Percentiles rank a stretch among this genome's conserved stretches.
Evolutionary conservation across 2,888 invertebrate species (phyloP).

Genomic region (Boloria euphrosyne): DNA sequence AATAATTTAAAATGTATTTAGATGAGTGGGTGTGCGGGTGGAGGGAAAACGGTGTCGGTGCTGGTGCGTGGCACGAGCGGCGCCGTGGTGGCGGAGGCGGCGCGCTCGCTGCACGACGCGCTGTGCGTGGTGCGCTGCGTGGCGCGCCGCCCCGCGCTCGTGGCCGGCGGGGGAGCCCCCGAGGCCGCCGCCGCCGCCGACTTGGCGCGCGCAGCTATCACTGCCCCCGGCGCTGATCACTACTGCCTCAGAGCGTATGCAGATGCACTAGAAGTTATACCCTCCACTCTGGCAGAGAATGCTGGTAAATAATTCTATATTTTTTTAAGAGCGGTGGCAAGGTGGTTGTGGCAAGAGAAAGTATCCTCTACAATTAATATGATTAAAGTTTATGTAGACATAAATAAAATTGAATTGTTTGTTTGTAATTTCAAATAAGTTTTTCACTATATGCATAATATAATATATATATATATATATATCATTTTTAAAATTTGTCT

Average conservation of each 20-base stretch:
- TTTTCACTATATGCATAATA: too few species aligned
- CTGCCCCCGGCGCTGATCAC: conserved; percentile 94
- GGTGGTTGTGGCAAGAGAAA: too few species aligned
- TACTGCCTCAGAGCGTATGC: conserved; percentile 98
- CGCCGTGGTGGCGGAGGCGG: conserved; percentile 94
- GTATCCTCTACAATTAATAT: too few species aligned
- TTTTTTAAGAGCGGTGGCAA: too few species aligned
- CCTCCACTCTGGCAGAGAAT: conserved; percentile 77
- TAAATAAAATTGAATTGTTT: too few species aligned
- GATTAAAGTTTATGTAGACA: too few species aligned
- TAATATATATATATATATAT: too few species aligned
- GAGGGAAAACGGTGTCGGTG: conserved; percentile 95
- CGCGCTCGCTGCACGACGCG: conserved; percentile 95
- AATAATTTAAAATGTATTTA: conserved; percentile 49
- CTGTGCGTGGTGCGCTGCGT: conserved; percentile 96
- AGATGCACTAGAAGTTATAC: conserved; percentile 92
- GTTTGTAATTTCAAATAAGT: too few species aligned
- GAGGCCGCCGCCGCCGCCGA: conserved; percentile 96
- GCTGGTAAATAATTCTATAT: conserved; percentile 55
- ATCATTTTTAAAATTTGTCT: too few species aligned
- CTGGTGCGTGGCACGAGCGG: conserved; percentile 93
- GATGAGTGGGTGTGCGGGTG: conserved; percentile 93
- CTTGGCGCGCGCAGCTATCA: conserved; percentile 90
- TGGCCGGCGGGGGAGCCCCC: conserved; percentile 98
- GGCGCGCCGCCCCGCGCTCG: conserved; percentile 94